Evolutionary conservation across 1,140 invertebrate species (phyloP), one percentile per base, ranked within the genome.

Genomic region (Drosophila nasuta): DNA sequence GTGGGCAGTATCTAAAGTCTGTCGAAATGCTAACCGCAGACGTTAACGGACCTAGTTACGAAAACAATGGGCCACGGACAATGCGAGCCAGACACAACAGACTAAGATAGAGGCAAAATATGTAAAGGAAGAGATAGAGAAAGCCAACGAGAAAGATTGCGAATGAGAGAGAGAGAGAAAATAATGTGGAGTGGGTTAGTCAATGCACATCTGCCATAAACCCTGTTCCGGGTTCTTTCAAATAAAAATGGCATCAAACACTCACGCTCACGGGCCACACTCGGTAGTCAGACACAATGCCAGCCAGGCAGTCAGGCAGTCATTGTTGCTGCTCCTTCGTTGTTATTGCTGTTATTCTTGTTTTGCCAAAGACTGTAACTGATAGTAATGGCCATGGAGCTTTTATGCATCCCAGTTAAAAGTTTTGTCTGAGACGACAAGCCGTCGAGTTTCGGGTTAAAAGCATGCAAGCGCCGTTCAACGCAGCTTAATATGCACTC

Each of bases 241-340:
- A 88, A 88, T 88, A 87, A 83, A 87, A 87, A 82, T 88, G 80
- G 77, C 77, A 80, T 77, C 83, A 88, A 88, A 80, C 80, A 83
- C 73, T 83, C 83, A 81, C 56, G 43, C 17, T 43, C 51, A 30
- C 13, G 33, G 57, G 28, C 46, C 46, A 1, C 15, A 48, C 1
- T 17, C 46, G 45, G 52, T 45, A 51, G 46, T 28, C 65, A 41
- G 59, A 17, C 73, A 59, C 80, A 86, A 83, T 83, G 73, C 20
- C 57, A 62, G 62, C 46, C 48, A 41, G 46, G 25, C 57, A 68
- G 25, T 51, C 60, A 38, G 43, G 8, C 51, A 64, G 59, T 65
- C 69, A 20, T 59, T 59, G 60, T 33, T 72, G 45, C 57, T 65
- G 35, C 35, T 38, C 8, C 10, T 38, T 1, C 35, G 48, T 65